phyloP scores from a whole-genome alignment of 2,113 vertebrate genomes.

The Leptobrachium leishanense region DNA sequence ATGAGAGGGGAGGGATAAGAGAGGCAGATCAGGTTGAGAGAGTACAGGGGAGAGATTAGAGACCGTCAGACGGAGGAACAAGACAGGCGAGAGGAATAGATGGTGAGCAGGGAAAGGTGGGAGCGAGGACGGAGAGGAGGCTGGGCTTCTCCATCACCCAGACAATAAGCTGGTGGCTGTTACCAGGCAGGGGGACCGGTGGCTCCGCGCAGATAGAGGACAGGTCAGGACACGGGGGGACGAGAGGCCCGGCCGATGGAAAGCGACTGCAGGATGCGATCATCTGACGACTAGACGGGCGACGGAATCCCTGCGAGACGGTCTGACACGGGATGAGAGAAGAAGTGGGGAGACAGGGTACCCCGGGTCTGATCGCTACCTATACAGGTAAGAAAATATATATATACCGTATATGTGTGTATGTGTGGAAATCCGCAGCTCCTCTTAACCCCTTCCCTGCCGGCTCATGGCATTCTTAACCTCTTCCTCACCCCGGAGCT shows the following conservation, averaged over 20 bases:
- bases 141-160: constrained; percentile 4
- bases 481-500: background rate
- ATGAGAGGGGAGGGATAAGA: constrained; percentile 4
- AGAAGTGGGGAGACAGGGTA: background rate
- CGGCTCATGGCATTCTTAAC: background rate
- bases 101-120: constrained; percentile 11
- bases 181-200: background rate
- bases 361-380: constrained; percentile 21
- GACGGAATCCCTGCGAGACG: background rate
- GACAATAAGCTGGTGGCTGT: constrained; percentile 7
- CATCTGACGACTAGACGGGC: constrained; percentile 20
- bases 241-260: constrained; percentile 22
- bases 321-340: constrained; percentile 36
- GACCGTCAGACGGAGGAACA: background rate
- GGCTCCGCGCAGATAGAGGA: constrained; percentile 3
- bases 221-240: constrained; percentile 17
- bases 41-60: constrained; percentile 5
- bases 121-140: background rate
- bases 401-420: too few relatives aligned
- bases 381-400: constrained; percentile 17
- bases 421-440: too few relatives aligned
- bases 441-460: constrained; percentile 5
- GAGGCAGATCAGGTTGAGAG: background rate
- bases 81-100: background rate
- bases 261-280: background rate